Base-by-base conservation (phyloP, 1,140 invertebrate species). In the Pararge aegeria region DNA sequence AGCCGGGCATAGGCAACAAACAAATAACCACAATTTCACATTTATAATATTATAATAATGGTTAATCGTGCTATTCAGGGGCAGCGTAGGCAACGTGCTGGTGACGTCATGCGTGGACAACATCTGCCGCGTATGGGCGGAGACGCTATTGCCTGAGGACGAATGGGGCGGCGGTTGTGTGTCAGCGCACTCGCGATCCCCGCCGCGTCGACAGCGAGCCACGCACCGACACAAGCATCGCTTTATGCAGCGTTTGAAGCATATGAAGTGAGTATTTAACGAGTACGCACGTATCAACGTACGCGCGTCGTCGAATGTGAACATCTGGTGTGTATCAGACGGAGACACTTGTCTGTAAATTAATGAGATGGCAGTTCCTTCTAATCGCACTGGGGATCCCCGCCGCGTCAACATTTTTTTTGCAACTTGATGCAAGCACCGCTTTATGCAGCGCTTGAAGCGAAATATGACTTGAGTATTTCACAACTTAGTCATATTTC, bases 31-130 rank as follows among this genome's bases (percentile, higher is more conserved):
- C n/a, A n/a, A n/a, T n/a, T n/a, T n/a, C n/a, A n/a, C n/a, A n/a
- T n/a, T n/a, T n/a, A n/a, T n/a, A n/a, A n/a, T n/a, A n/a, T n/a
- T n/a, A n/a, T n/a, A n/a, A n/a, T n/a, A n/a, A n/a, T n/a, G n/a
- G 13, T n/a, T 38, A 38, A 38, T 38, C 18, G 7, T 13, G 12
- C 70, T 64, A 87, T 90, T 24, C 83, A 98, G 97, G 79, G 96
- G 97, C 18, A 97, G 97, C 49, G 97, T 99, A 24, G 97, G 97
- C 51, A 99, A 99, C 90, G 98, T 99, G 94, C 88, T 99, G 65
- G 96, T 99, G 21, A 99, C 98, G 44, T 99, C 98, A 12, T 99
- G 98, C 90, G 93, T 96, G 72, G 98, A 99, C 88, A 99, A 99
- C 90, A 99, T 99, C 68, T 99, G 98, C 81, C 94, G 98, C 50